Conservation (phyloP, 35 echinoderm and acorn worm species). For the Apostichopus californicus region DNA sequence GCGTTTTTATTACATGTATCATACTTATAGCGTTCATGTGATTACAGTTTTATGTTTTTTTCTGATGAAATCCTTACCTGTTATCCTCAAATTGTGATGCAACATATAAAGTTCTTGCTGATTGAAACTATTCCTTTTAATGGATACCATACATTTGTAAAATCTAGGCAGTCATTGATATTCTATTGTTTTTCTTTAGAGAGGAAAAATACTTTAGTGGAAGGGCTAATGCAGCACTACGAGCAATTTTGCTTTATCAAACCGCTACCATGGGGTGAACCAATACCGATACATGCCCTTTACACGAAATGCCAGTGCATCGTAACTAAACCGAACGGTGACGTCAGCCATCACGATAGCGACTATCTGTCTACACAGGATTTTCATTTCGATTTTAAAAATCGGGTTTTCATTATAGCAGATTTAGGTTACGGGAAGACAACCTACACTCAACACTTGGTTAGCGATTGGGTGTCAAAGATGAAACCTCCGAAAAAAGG, state of each 20-base stretch:
- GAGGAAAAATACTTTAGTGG: background rate
- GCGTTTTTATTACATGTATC: too few relatives aligned
- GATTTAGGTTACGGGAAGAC: conserved; percentile 16
- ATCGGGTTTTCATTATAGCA: background rate
- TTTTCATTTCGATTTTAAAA: background rate
- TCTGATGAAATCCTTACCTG: too few relatives aligned
- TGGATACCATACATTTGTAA: too few relatives aligned
- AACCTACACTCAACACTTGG: background rate
- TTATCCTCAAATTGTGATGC: too few relatives aligned
- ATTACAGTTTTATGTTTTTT: too few relatives aligned
- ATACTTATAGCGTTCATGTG: too few relatives aligned
- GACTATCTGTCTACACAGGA: background rate
- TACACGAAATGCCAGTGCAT: background rate
- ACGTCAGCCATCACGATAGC: background rate
- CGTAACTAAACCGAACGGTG: background rate
- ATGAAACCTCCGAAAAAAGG: background rate
- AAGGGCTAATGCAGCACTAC: background rate
- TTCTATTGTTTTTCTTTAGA: background rate
- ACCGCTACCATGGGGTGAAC: background rate
- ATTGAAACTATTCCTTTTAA: too few relatives aligned
- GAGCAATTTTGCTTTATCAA: background rate
- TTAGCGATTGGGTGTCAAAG: too few relatives aligned
- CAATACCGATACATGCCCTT: background rate
- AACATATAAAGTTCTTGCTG: too few relatives aligned
- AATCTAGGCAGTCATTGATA: too few relatives aligned